Evolutionary conservation across 2,888 invertebrate genomes (phyloP).

Genomic region (Bimastos eiseni): DNA sequence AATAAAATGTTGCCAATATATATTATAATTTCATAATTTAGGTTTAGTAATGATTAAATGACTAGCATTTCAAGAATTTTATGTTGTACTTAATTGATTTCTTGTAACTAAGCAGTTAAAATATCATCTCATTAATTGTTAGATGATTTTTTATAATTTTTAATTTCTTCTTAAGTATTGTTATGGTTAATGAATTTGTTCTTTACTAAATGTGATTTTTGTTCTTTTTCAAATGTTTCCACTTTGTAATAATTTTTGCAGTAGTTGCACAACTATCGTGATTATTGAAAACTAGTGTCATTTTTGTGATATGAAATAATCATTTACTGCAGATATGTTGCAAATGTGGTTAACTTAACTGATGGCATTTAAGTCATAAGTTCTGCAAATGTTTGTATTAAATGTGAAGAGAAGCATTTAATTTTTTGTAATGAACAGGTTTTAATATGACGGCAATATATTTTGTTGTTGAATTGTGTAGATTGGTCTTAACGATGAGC

Average conservation of each 20-base stretch:
- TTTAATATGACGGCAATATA: neutral
- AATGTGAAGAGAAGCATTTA: slow-evolving; percentile 13
- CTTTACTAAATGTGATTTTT: neutral
- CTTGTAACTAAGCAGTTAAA: neutral
- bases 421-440: neutral
- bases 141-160: neutral
- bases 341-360: neutral
- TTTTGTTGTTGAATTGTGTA: neutral
- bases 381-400: neutral
- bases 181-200: neutral
- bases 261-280: too few relatives aligned
- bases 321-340: neutral
- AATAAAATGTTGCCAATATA: neutral
- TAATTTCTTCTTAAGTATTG: neutral
- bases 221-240: neutral
- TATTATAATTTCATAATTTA: neutral
- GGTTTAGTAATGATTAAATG: neutral
- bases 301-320: too few relatives aligned
- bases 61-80: neutral
- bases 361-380: neutral
- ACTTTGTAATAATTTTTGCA: neutral
- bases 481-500: too few relatives aligned
- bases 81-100: neutral
- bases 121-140: neutral
- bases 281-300: too few relatives aligned